Evolutionary conservation across 2,797 vertebrate genomes (phyloP), one percentile per base, ranked within the genome.

Genomic region (Chloroceryle inda): DNA sequence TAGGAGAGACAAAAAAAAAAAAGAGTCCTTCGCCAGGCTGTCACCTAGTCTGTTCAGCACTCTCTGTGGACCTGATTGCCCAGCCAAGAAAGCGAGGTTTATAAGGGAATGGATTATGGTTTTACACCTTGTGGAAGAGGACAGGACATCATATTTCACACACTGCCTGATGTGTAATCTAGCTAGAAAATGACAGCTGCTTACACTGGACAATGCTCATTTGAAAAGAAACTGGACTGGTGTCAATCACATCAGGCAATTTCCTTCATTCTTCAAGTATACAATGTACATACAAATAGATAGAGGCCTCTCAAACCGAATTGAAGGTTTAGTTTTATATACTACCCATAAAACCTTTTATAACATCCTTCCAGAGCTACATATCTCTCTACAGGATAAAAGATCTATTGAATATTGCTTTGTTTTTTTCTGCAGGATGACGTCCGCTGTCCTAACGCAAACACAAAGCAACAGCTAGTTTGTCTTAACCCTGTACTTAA

Each of bases 11-110:
- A 68, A 4, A 40, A 31, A 35, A 35, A 35, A 35, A 35, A 59
- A 4, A 8, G 49, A 6, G 4, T 26, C 5, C 35, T 78, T 45
- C 50, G 68, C 5, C 73, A 74, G 73, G 64, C 18, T 74, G 73
- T 52, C 2, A 6, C 17, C 0, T 0, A 75, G 6, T 23, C 40
- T 78, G 52, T 27, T 76, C 27, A 74, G 35, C 63, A 23, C 24
- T n/a, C 22, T 55, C 63, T n/a, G 42, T 1, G 0, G 44, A 45
- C 22, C 24, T 8, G 20, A 31, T 53, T 5, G 0, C 19, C 19
- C 53, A 52, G 37, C 27, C 72, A 45, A 42, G 27, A 76, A 1
- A 74, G 6, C 0, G 4, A 80, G 18, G 35, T 55, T 74, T 59
- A 10, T 59, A 35, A 3, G 3, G 45, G 29, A 62, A 68, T 21